A percentile compares a stretch with the other conserved stretches of the same genome.
Conservation (phyloP, 2,888 invertebrate genomes). For the Lasius fuliginosus region DNA sequence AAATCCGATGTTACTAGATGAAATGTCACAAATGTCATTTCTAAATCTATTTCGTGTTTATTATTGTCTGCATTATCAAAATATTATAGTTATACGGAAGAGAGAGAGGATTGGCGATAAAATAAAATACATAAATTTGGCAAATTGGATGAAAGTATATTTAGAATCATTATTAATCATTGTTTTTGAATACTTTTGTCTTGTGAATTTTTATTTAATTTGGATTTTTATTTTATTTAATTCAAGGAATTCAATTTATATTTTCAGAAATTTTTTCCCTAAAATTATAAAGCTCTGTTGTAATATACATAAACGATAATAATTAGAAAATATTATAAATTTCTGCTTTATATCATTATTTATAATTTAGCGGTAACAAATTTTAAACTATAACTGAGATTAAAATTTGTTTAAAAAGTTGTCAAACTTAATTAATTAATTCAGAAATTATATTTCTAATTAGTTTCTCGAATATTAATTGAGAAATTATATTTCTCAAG, state of each 20-base stretch:
- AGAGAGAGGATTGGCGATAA: not conserved
- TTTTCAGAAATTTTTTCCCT: not conserved
- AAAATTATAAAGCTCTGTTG: not conserved
- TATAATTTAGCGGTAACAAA: not conserved
- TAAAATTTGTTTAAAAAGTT: not conserved
- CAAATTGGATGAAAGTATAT: not conserved
- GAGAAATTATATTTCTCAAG: not conserved
- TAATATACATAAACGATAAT: not conserved
- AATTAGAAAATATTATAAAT: conserved; percentile 1
- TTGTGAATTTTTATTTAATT: not conserved
- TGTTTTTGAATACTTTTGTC: not conserved
- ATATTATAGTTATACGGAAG: not conserved
- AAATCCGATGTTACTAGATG: not conserved
- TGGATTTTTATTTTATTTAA: too few relatives aligned
- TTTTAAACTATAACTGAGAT: not conserved
- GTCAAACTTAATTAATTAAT: not conserved
- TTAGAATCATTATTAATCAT: not conserved
- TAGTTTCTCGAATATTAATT: not conserved
- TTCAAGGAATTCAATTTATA: not conserved
- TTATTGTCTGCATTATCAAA: not conserved
- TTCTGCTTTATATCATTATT: not conserved
- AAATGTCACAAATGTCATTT: too few relatives aligned
- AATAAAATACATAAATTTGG: not conserved
- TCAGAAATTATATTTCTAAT: not conserved
- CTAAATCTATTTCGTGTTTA: not conserved